A percentile compares a stretch with the other conserved stretches of the same genome.
phyloP scores from a whole-genome alignment of 2,888 invertebrate species.

The Caradrina kadenii region DNA sequence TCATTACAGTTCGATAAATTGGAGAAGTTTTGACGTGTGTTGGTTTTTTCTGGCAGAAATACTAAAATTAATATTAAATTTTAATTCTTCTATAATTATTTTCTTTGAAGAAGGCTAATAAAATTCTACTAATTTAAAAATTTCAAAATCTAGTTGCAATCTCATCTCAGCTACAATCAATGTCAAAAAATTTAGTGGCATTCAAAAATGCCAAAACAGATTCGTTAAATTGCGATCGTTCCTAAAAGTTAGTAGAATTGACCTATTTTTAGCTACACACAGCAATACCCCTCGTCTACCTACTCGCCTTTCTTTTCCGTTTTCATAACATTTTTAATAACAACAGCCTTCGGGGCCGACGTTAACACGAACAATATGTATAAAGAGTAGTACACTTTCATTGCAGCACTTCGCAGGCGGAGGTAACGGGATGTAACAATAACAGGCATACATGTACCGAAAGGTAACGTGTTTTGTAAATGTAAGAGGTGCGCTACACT shows the following conservation, averaged over 20 bases:
- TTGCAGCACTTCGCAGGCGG: slow-evolving; percentile 19
- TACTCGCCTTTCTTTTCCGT: slow-evolving; percentile 21
- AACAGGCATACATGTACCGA: slow-evolving; percentile 67
- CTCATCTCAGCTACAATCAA: too few relatives aligned
- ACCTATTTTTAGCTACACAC: slow-evolving; percentile 7
- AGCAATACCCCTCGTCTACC: not conserved
- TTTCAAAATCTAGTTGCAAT: too few relatives aligned
- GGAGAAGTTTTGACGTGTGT: too few relatives aligned
- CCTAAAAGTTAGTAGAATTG: not conserved
- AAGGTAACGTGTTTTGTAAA: slow-evolving; percentile 75
- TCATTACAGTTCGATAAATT: too few relatives aligned
- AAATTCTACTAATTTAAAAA: too few relatives aligned
- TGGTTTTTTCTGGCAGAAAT: too few relatives aligned
- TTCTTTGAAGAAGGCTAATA: too few relatives aligned
- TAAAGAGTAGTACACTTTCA: slow-evolving; percentile 32
- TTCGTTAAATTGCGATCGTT: too few relatives aligned
- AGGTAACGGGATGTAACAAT: slow-evolving; percentile 66
- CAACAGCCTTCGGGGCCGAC: slow-evolving; percentile 4
- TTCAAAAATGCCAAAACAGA: too few relatives aligned
- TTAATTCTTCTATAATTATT: too few relatives aligned
- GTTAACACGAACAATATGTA: slow-evolving; percentile 22
- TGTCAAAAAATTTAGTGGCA: too few relatives aligned
- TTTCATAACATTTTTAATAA: slow-evolving; percentile 52
- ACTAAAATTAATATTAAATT: too few relatives aligned
- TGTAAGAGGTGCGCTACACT: slow-evolving; percentile 39